phyloP scores from a whole-genome alignment of 1,140 invertebrate genomes.

The Caerostris extrusa region DNA sequence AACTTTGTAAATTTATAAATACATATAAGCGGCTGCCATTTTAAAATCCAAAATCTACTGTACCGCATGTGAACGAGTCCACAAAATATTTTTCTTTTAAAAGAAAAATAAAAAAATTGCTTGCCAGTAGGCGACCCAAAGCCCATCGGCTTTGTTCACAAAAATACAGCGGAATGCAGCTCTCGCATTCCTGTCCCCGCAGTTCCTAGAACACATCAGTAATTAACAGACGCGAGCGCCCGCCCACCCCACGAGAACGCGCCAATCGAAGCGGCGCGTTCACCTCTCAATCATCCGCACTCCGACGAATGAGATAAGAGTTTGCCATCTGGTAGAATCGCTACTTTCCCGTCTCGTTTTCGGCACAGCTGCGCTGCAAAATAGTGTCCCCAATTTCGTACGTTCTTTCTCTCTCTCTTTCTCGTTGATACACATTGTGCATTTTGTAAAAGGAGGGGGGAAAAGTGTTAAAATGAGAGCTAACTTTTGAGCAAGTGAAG shows the following conservation, averaged over 20 bases:
- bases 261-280: slow-evolving; percentile 5
- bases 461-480: neutral
- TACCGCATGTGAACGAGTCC: neutral
- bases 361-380: slow-evolving; percentile 36
- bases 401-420: neutral
- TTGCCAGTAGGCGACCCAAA: neutral
- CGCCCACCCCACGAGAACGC: slow-evolving; percentile 5
- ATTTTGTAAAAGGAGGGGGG: neutral
- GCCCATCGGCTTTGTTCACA: slow-evolving; percentile 56
- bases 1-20: too few species aligned
- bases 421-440: neutral
- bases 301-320: slow-evolving; percentile 22
- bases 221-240: slow-evolving; percentile 38
- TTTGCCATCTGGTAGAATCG: slow-evolving; percentile 60
- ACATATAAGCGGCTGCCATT: neutral
- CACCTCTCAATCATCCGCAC: neutral
- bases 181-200: neutral
- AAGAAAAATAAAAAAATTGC: neutral
- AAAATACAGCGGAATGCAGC: slow-evolving; percentile 68
- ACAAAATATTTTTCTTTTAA: neutral
- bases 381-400: neutral
- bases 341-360: neutral
- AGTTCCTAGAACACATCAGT: slow-evolving; percentile 52
- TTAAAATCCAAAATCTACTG: slow-evolving; percentile 3
- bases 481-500: too few species aligned